Evolutionary conservation across 1,140 invertebrate genomes (phyloP).

Genomic region (Drosophila ironensis): DNA sequence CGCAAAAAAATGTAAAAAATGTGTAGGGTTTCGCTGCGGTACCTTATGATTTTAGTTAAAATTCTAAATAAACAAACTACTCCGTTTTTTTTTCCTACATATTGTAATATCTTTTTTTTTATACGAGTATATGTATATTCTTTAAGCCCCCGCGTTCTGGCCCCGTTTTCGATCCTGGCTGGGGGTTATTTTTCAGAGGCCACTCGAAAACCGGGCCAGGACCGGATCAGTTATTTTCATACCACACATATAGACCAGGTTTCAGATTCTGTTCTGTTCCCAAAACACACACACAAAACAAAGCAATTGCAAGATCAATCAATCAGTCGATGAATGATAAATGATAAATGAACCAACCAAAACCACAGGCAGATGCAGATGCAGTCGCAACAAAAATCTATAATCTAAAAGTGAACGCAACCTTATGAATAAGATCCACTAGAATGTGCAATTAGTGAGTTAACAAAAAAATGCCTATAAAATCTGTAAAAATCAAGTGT

Average conservation of each 20-base stretch:
- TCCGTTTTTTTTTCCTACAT: conserved; percentile 3
- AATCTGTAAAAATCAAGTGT: conserved; percentile 8
- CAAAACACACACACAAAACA: conserved; percentile 23
- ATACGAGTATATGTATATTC: neutral
- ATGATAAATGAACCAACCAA: conserved; percentile 26
- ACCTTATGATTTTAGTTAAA: conserved; percentile 34
- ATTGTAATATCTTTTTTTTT: neutral
- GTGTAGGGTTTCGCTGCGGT: neutral
- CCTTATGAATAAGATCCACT: conserved; percentile 42
- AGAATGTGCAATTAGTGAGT: conserved; percentile 69
- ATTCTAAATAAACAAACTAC: conserved; percentile 4
- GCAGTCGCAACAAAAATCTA: conserved; percentile 11
- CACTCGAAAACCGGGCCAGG: neutral
- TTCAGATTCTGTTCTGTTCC: conserved; percentile 55
- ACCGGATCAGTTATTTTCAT: neutral
- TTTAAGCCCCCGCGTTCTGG: conserved; percentile 5
- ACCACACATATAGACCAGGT: conserved; percentile 54
- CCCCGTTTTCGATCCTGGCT: neutral
- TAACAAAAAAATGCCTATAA: conserved; percentile 24
- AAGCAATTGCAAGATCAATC: conserved; percentile 43
- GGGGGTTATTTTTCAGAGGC: no score
- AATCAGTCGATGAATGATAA: no score
- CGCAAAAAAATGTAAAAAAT: no score
- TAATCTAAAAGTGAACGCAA: conserved; percentile 14
- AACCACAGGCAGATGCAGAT: conserved; percentile 15